Evolutionary conservation across 2,113 vertebrate species (phyloP), one percentile per base, ranked within the genome.

Genomic region (Ahaetulla prasina): DNA sequence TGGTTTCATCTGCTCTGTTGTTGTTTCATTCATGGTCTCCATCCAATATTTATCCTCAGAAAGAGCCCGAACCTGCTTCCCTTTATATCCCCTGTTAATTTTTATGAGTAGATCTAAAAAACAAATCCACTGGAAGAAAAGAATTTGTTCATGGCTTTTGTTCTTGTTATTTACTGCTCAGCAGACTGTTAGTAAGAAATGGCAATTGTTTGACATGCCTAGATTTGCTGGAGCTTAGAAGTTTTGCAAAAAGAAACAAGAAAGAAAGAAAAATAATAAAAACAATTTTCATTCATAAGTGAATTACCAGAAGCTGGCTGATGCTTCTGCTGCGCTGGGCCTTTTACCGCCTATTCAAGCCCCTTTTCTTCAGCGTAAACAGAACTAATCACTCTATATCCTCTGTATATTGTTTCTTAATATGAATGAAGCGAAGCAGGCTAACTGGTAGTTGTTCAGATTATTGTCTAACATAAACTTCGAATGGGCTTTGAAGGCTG

Each of bases 381-480:
- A 95, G 20, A 93, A 94, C 94, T 92, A 96, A 96, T 96, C 93
- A 30, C 94, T 96, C 95, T 96, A 94, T 96, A 96, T 88, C 95
- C 95, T 96, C 95, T 96, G 95, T 96, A 87, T 96, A 95, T 96
- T 95, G 96, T 96, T 97, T 91, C 96, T 96, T 90, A 92, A 95
- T 91, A 85, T 74, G 96, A 97, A 95, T 92, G 96, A 95, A 95
- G 94, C 18, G 92, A 96, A 94, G 93, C 94, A 74, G 96, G 92
- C 94, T 88, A 25, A 92, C 92, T 95, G 92, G 96, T 92, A 94
- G 91, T 87, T 95, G 27, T 53, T 95, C 95, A 91, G 47, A 92
- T 60, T 43, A 87, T 2, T n/a, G 91, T 94, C 95, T 93, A 95
- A 95, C 89, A 0, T 95, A 96, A 96, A 96, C 96, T 94, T 94